Conservation (phyloP, 2,113 vertebrate genomes). For the Paradoxurus hermaphroditus region DNA sequence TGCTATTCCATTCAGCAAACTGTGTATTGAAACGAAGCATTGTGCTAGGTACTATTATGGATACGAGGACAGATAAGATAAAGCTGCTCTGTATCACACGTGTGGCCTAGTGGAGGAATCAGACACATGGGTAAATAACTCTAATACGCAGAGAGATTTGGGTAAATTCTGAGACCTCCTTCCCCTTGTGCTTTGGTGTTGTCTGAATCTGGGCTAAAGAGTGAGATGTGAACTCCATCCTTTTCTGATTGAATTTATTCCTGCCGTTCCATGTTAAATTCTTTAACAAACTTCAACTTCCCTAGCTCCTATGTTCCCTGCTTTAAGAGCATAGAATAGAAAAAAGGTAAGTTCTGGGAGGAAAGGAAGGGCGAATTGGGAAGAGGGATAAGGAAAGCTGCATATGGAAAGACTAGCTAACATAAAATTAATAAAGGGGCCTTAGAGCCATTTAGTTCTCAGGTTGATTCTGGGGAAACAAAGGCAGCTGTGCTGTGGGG, state of each 20-base stretch:
- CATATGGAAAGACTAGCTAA: background rate
- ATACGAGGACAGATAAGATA: background rate
- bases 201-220: background rate
- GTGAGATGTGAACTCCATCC: background rate
- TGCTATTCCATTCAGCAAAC: conserved; percentile 2
- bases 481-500: background rate
- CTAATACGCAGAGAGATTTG: background rate
- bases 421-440: background rate
- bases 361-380: background rate
- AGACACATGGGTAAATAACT: background rate
- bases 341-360: background rate
- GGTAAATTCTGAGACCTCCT: background rate
- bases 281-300: background rate
- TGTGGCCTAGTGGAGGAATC: background rate
- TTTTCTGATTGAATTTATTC: background rate
- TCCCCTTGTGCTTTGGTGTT: background rate
- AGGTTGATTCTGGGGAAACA: background rate
- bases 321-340: background rate
- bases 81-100: background rate
- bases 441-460: background rate
- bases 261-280: background rate
- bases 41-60: background rate
- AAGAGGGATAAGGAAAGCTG: background rate
- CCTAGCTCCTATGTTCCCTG: background rate
- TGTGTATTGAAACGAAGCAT: background rate